These are phyloP conservation scores for Camponotus pennsylvanicus DNA, from an alignment of 1,140 invertebrate species.

Conservation along the genomic window DNA sequence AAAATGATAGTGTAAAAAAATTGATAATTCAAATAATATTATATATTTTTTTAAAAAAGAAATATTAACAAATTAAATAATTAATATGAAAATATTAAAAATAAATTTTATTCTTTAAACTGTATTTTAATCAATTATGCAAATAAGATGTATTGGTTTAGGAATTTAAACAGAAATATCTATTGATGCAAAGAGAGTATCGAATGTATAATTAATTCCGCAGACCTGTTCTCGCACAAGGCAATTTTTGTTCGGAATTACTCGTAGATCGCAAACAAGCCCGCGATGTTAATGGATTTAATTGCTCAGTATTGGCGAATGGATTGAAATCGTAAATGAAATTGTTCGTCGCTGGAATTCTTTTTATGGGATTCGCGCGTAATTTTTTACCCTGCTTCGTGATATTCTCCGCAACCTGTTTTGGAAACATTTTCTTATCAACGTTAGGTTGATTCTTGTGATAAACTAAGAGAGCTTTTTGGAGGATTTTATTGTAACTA, in stretches of 20 bases:
- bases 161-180: neutral
- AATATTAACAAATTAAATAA: neutral
- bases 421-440: neutral
- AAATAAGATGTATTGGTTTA: neutral
- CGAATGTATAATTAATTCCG: neutral
- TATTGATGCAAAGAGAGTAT: neutral
- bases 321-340: constrained; percentile 68
- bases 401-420: constrained; percentile 51
- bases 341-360: constrained; percentile 66
- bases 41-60: neutral
- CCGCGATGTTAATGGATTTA: neutral
- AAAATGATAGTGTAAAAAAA: too few species aligned
- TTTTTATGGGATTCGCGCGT: constrained; percentile 2
- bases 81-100: neutral
- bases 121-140: neutral
- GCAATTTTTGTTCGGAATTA: neutral
- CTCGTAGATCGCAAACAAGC: neutral
- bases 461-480: neutral
- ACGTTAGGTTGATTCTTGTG: neutral
- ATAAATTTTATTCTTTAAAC: neutral
- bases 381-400: constrained; percentile 22
- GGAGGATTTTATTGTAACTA: neutral
- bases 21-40: neutral
- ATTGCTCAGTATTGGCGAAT: neutral
- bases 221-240: neutral